These are phyloP conservation scores for Papilio polyxenes DNA, from an alignment of 1,140 invertebrate genomes.

Conservation along the genomic window DNA sequence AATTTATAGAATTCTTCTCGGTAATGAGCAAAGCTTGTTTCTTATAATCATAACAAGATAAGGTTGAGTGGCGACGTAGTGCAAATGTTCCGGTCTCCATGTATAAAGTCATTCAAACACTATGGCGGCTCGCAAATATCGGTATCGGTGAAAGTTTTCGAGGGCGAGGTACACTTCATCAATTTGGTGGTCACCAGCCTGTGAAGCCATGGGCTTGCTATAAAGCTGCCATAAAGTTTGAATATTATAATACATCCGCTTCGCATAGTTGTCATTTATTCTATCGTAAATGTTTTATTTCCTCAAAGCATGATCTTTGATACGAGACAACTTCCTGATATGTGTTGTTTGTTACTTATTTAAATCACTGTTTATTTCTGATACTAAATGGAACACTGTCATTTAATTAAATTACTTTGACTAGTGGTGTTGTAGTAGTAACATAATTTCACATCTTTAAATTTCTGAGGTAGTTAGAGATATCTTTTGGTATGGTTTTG, in stretches of 20 bases:
- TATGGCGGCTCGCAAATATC: neutral
- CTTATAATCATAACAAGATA: neutral
- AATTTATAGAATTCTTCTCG: neutral
- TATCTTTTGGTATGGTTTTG: neutral
- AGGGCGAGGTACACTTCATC: too few relatives aligned
- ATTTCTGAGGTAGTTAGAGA: too few relatives aligned
- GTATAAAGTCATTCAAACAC: neutral
- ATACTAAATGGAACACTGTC: neutral
- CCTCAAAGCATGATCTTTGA: conserved; percentile 14
- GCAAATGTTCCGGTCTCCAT: neutral
- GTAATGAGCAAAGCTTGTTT: neutral
- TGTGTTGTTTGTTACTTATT: neutral
- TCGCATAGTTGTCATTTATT: conserved; percentile 15
- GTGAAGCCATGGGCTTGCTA: neutral
- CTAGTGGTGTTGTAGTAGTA: neutral
- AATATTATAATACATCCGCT: conserved; percentile 1
- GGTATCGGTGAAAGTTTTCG: neutral
- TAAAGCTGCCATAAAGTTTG: neutral
- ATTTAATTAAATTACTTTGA: neutral
- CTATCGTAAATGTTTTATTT: conserved; percentile 6
- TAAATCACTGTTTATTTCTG: neutral
- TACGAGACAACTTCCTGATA: neutral
- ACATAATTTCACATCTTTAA: neutral
- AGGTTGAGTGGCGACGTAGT: neutral
- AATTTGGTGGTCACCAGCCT: too few relatives aligned